Conservation (phyloP, 2,797 vertebrate genomes). For the Hoplostethus atlanticus region DNA sequence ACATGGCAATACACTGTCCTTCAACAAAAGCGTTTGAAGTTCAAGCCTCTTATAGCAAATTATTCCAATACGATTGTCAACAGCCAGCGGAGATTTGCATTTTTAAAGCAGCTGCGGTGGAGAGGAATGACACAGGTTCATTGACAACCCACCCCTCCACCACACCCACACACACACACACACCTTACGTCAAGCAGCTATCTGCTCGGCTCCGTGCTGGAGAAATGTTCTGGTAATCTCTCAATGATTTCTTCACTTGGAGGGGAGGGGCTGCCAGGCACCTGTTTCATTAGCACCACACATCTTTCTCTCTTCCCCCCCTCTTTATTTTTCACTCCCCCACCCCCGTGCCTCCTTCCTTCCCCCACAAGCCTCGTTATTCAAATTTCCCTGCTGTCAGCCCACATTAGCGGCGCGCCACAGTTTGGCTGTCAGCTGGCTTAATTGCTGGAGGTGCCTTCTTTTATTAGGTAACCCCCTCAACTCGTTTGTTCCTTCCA, state of each 20-base stretch:
- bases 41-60: constrained; percentile 58
- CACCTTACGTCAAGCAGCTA: constrained; percentile 50
- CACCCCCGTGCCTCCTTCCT: constrained; percentile 51
- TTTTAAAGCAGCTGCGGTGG: constrained; percentile 49
- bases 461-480: constrained; percentile 84
- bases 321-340: constrained; percentile 6
- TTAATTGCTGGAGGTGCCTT: constrained; percentile 87
- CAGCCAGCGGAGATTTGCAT: constrained; percentile 62
- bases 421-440: constrained; percentile 86
- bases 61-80: constrained; percentile 60
- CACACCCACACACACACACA: background rate
- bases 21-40: constrained; percentile 51
- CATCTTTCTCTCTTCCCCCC: constrained; percentile 70
- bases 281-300: constrained; percentile 86
- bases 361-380: constrained; percentile 84
- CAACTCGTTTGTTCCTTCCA: constrained; percentile 79
- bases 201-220: constrained; percentile 46
- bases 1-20: constrained; percentile 29
- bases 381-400: constrained; percentile 88
- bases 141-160: background rate
- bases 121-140: constrained; percentile 50
- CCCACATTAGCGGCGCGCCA: constrained; percentile 82
- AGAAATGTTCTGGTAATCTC: constrained; percentile 77
- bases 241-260: constrained; percentile 75
- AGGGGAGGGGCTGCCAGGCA: constrained; percentile 76